Conservation (phyloP, 1,140 invertebrate species). For the Cyclina sinensis region DNA sequence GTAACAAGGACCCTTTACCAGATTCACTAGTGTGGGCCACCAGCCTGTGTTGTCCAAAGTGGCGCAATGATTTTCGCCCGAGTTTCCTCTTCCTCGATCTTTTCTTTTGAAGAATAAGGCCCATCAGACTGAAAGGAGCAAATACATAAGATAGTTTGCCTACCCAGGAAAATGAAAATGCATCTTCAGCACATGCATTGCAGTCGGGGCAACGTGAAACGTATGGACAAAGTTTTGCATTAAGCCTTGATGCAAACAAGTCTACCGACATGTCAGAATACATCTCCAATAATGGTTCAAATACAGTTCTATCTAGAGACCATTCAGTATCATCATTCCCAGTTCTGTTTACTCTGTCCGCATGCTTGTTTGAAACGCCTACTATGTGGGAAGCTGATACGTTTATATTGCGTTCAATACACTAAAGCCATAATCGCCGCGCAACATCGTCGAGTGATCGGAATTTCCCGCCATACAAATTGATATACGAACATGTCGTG, state of each 20-base stretch:
- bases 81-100: slow-evolving; percentile 30
- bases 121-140: slow-evolving; percentile 23
- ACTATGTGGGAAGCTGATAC: neutral
- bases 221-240: slow-evolving; percentile 7
- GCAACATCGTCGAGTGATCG: neutral
- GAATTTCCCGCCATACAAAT: neutral
- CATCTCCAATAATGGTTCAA: neutral
- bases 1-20: slow-evolving; percentile 29
- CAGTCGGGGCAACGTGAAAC: neutral
- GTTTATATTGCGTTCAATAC: neutral
- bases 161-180: neutral
- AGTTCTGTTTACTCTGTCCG: neutral
- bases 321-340: slow-evolving; percentile 24
- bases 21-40: slow-evolving; percentile 8
- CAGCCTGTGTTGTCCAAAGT: slow-evolving; percentile 13
- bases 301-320: neutral
- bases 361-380: neutral
- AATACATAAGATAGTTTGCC: slow-evolving; percentile 10
- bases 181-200: neutral
- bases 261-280: neutral
- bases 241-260: neutral
- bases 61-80: neutral
- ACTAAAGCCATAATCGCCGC: neutral
- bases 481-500: slow-evolving; percentile 23
- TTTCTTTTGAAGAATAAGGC: slow-evolving; percentile 11